Conservation (phyloP, 1,140 invertebrate genomes). For the Leptonema lineaticorne region DNA sequence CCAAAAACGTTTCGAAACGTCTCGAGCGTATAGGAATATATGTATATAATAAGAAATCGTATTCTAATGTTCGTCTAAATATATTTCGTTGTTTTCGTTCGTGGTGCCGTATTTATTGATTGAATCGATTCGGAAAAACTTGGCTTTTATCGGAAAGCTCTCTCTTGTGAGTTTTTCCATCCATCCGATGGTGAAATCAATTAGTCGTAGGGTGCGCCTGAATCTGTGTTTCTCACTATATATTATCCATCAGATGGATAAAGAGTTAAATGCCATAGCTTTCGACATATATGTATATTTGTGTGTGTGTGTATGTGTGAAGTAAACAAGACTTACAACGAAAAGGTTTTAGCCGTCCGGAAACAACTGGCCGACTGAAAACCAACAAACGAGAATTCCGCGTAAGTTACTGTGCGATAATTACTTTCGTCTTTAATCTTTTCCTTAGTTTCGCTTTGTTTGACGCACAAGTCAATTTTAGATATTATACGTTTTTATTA, state of each 20-base stretch:
- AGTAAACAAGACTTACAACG: slow-evolving; percentile 21
- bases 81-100: too few species aligned
- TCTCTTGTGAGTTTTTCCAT: not conserved
- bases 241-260: slow-evolving; percentile 18
- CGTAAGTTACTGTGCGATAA: not conserved
- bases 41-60: too few species aligned
- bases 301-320: too few species aligned
- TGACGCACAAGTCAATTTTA: not conserved
- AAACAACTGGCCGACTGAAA: too few species aligned
- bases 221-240: not conserved
- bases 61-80: too few species aligned
- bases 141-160: too few species aligned
- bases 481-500: not conserved
- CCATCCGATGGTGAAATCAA: not conserved
- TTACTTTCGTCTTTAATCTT: not conserved
- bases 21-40: too few species aligned
- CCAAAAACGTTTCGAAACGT: too few species aligned
- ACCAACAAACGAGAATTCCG: not conserved
- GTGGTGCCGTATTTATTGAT: too few species aligned
- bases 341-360: slow-evolving; percentile 25
- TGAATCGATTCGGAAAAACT: too few species aligned
- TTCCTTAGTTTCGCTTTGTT: not conserved
- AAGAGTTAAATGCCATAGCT: slow-evolving; percentile 23
- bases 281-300: too few species aligned
- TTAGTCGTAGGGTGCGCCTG: not conserved